phyloP scores from a whole-genome alignment of 2,797 vertebrate genomes.

The Gymnodraco acuticeps region DNA sequence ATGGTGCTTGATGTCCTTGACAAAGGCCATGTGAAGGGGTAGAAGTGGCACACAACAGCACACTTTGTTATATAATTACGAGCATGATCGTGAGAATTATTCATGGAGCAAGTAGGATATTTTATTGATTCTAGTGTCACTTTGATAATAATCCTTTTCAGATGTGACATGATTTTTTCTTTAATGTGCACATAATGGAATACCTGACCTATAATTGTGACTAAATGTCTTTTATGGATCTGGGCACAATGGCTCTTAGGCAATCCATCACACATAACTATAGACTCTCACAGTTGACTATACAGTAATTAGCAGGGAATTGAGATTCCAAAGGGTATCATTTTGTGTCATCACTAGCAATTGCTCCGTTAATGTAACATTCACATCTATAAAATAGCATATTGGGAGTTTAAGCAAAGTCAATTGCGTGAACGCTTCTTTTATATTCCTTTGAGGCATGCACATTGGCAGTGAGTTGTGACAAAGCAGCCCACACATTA shows the following conservation, averaged over 20 bases:
- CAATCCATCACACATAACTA: neutral
- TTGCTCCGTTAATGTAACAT: neutral
- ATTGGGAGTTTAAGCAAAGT: neutral
- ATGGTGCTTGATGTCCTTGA: slow-evolving; percentile 3
- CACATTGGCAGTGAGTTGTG: neutral
- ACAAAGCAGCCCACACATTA: neutral
- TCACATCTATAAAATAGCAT: neutral
- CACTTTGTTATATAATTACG: slow-evolving; percentile 32
- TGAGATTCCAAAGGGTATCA: neutral
- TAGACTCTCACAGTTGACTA: too few species aligned
- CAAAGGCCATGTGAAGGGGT: slow-evolving; percentile 2
- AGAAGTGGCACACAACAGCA: neutral
- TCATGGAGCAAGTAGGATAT: slow-evolving; percentile 22
- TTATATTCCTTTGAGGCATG: neutral
- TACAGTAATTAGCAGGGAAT: neutral
- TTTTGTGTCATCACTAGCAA: neutral
- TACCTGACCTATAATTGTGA: slow-evolving; percentile 15
- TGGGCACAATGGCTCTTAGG: slow-evolving; percentile 1
- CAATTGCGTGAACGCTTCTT: neutral
- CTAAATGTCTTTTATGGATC: slow-evolving; percentile 10
- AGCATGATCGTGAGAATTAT: slow-evolving; percentile 13
- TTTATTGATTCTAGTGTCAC: slow-evolving; percentile 18
- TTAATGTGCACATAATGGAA: slow-evolving; percentile 15
- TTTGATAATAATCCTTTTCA: slow-evolving; percentile 12
- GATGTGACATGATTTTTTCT: slow-evolving; percentile 15